These are phyloP conservation scores for Plagodis pulveraria DNA, from an alignment of 2,888 invertebrate species.

Conservation along the genomic window DNA sequence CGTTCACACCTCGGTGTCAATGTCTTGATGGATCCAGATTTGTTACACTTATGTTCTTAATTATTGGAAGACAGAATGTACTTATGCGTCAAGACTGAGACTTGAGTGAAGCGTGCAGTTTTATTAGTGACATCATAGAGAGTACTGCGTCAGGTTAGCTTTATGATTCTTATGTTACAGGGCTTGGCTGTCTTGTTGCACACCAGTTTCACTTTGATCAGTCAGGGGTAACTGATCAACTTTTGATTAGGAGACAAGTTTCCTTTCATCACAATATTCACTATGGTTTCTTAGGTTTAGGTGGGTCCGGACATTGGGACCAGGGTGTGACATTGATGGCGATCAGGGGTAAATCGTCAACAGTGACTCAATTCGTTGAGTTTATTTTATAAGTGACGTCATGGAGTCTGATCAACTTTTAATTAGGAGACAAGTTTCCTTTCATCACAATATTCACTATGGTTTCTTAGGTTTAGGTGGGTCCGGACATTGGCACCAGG, in stretches of 20 bases:
- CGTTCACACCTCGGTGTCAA: too few relatives aligned
- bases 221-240: conserved; percentile 89
- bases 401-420: conserved; percentile 81
- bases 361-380: conserved; percentile 86
- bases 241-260: too few relatives aligned
- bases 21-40: too few relatives aligned
- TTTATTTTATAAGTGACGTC: conserved; percentile 90
- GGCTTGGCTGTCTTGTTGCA: conserved; percentile 94
- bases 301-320: conserved; percentile 91
- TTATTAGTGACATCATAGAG: too few relatives aligned
- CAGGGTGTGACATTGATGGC: conserved; percentile 96
- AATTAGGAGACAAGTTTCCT: too few relatives aligned
- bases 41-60: too few relatives aligned
- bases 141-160: too few relatives aligned
- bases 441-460: too few relatives aligned
- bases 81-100: too few relatives aligned
- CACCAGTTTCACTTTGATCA: conserved; percentile 90
- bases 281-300: conserved; percentile 49
- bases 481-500: conserved; percentile 95
- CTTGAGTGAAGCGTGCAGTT: too few relatives aligned
- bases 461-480: conserved; percentile 56
- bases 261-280: too few relatives aligned
- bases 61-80: too few relatives aligned
- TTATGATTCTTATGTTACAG: conserved; percentile 81
- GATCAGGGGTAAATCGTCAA: conserved; percentile 89